A percentile compares a stretch with the other conserved stretches of the same genome.
These are phyloP conservation scores for Calephelis perditalis DNA, from an alignment of 2,888 invertebrate species.

Conservation along the genomic window DNA sequence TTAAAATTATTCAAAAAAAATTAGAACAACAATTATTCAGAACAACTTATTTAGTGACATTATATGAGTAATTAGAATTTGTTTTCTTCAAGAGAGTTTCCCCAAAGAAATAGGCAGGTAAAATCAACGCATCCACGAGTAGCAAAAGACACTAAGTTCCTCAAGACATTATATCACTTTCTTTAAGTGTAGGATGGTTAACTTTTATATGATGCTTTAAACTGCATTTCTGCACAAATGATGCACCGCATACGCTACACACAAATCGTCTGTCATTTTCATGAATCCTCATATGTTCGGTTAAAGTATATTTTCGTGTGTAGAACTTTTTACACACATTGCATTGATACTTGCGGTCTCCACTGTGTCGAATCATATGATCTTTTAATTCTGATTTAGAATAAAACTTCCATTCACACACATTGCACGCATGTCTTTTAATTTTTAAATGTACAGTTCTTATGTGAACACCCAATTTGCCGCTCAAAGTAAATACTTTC, in stretches of 20 bases:
- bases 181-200: constrained; percentile 46
- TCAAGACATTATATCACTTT: constrained; percentile 13
- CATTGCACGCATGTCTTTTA: constrained; percentile 61
- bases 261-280: constrained; percentile 59
- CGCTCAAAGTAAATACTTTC: constrained; percentile 58
- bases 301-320: constrained; percentile 62
- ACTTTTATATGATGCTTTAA: constrained; percentile 59
- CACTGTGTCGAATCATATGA: constrained; percentile 73
- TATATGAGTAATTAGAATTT: too few species aligned
- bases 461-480: constrained; percentile 57
- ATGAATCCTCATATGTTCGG: constrained; percentile 64
- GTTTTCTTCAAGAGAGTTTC: too few species aligned
- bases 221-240: constrained; percentile 63
- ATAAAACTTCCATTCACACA: constrained; percentile 75
- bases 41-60: neutral
- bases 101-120: too few species aligned
- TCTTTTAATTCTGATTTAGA: constrained; percentile 73
- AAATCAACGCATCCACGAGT: too few species aligned
- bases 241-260: constrained; percentile 53
- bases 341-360: constrained; percentile 70
- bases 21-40: neutral
- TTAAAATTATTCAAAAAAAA: too few species aligned
- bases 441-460: constrained; percentile 63
- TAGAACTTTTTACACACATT: constrained; percentile 71
- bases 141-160: too few species aligned